These are phyloP conservation scores for Neoitamus cyanurus DNA, from an alignment of 2,888 invertebrate species.

Conservation along the genomic window DNA sequence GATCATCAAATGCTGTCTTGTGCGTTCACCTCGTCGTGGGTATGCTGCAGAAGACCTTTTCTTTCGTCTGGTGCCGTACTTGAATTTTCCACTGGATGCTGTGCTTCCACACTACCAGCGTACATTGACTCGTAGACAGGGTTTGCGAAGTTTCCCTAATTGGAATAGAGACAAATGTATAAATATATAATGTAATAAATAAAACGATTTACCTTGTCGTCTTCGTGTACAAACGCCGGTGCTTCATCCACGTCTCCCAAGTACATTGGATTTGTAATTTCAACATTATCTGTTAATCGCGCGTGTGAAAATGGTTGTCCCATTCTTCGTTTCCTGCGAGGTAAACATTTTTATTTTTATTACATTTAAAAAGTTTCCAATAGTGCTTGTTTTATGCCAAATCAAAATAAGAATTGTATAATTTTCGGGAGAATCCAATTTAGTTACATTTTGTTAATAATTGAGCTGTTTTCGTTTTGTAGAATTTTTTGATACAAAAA, in stretches of 20 bases:
- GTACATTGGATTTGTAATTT: constrained; percentile 89
- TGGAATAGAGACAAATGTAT: constrained; percentile 52
- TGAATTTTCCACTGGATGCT: constrained; percentile 59
- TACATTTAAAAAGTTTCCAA: neutral
- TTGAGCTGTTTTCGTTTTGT: too few relatives aligned
- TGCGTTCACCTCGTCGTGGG: constrained; percentile 67
- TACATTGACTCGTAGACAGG: constrained; percentile 89
- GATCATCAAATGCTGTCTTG: constrained; percentile 67
- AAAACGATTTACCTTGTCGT: constrained; percentile 70
- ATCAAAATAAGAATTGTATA: too few relatives aligned
- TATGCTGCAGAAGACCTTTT: constrained; percentile 69
- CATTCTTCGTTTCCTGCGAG: constrained; percentile 67
- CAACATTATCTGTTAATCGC: constrained; percentile 84
- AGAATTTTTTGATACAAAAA: too few relatives aligned
- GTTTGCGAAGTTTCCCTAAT: constrained; percentile 82
- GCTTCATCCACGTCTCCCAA: constrained; percentile 78
- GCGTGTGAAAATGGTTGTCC: constrained; percentile 80
- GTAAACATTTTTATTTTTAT: neutral
- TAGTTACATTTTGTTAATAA: too few relatives aligned
- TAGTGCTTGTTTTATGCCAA: neutral
- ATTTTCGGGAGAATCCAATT: too few relatives aligned
- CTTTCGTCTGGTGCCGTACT: constrained; percentile 68
- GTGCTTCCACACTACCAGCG: constrained; percentile 64
- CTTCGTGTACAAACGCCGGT: constrained; percentile 69
- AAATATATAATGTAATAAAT: neutral